Evolutionary conservation across 1,140 invertebrate species (phyloP), one percentile per base, ranked within the genome.

Genomic region (Coelopa frigida): DNA sequence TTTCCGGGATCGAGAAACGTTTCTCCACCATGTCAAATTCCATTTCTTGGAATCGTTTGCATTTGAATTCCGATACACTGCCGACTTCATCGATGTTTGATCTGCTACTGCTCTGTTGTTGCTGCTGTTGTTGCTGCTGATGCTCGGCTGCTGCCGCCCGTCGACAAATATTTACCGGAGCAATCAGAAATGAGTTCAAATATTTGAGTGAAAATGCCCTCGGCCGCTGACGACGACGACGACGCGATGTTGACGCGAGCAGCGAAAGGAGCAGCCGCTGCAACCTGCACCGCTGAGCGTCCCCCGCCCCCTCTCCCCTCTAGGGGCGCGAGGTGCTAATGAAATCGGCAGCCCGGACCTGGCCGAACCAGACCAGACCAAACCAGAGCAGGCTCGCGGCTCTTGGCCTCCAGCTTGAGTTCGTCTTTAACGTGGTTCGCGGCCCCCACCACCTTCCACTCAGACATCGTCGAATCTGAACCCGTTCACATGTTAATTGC

Each of bases 401-500:
- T 17, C 6, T 36, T 29, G 27, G 27, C 27, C 8, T 29, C 14
- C 27, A 29, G 27, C 27, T 29, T n/a, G n/a, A n/a, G n/a, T n/a
- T n/a, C n/a, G n/a, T n/a, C n/a, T n/a, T n/a, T n/a, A n/a, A n/a
- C n/a, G n/a, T n/a, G n/a, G n/a, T n/a, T n/a, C n/a, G n/a, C n/a
- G n/a, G n/a, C n/a, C n/a, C n/a, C n/a, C n/a, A n/a, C n/a, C n/a
- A n/a, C n/a, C n/a, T n/a, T n/a, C n/a, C n/a, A n/a, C n/a, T n/a
- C n/a, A n/a, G n/a, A n/a, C n/a, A n/a, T n/a, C n/a, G n/a, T n/a
- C n/a, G n/a, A 29, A 29, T 29, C 8, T 10, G 14, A 20, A 29
- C n/a, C n/a, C n/a, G n/a, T n/a, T n/a, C n/a, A n/a, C n/a, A 44
- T 61, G 61, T 56, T 65, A 66, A 66, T 62, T 66, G 63, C 52